Percentiles rank a stretch among this genome's conserved stretches.
These are phyloP conservation scores for Diadophis punctatus DNA, from an alignment of 2,113 vertebrate genomes.

Conservation along the genomic window DNA sequence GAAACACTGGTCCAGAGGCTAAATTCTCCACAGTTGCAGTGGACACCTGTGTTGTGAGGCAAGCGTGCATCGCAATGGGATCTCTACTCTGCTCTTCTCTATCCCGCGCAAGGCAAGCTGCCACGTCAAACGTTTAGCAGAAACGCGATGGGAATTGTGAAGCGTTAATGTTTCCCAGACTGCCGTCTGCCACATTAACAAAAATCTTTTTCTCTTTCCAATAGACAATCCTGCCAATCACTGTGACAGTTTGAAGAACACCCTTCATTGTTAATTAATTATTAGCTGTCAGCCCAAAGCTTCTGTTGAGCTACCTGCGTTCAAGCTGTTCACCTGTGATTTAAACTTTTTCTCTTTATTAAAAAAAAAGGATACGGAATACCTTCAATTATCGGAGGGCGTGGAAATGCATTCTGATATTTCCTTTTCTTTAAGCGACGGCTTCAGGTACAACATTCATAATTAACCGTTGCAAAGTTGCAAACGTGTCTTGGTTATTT, in stretches of 20 bases:
- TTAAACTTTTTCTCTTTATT: constrained; percentile 59
- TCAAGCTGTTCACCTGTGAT: constrained; percentile 62
- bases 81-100: constrained; percentile 42
- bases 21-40: neutral
- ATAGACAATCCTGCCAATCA: constrained; percentile 70
- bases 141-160: constrained; percentile 62
- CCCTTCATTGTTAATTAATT: constrained; percentile 76
- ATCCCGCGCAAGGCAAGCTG: constrained; percentile 46
- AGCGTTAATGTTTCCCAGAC: constrained; percentile 67
- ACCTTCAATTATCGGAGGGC: constrained; percentile 65
- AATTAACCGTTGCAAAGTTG: constrained; percentile 47
- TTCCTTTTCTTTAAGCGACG: constrained; percentile 52
- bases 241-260: constrained; percentile 64
- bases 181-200: constrained; percentile 67
- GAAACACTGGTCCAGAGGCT: neutral
- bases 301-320: constrained; percentile 65
- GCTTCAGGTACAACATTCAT: constrained; percentile 61
- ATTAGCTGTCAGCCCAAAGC: constrained; percentile 68
- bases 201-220: constrained; percentile 61
- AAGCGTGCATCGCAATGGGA: constrained; percentile 11
- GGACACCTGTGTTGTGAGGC: neutral
- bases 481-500: constrained; percentile 38
- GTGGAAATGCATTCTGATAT: constrained; percentile 53
- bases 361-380: constrained; percentile 58
- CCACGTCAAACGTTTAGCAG: constrained; percentile 59